Evolutionary conservation across 2,113 vertebrate species (phyloP), one percentile per base, ranked within the genome.

Genomic region (Neogale vison): DNA sequence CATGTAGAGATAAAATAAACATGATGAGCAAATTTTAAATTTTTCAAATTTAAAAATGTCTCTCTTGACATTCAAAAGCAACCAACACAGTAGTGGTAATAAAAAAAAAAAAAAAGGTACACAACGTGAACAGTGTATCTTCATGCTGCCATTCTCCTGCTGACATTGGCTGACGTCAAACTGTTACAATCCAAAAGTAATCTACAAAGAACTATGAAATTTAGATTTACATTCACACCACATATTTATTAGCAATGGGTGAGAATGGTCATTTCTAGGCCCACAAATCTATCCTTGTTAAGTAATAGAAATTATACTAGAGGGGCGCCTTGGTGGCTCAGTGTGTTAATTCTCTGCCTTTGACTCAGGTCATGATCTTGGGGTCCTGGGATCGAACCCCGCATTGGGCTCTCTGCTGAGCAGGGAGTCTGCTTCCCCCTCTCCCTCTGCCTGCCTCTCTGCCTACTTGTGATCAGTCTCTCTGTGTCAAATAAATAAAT

Each of bases 1-100:
- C 24, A 92, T 29, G 50, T 82, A 80, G 86, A 79, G 29, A 74
- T 87, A 82, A 52, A 92, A 79, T 92, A 84, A 83, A 20, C 13
- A 36, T 95, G 61, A 61, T 63, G 52, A 77, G 20, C 21, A 47
- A 87, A 80, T 69, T 69, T 50, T 42, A 93, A 82, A 26, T 5
- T 50, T 88, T 86, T 90, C 93, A 77, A 77, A 89, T 55, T 74
- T 86, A 69, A 82, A 94, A 95, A 90, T 74, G 42, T 39, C 69
- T 95, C 67, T 88, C 18, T 29, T 74, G 90, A 47, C n/a, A 69
- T 92, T 57, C 72, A 26, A 84, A 95, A 94, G 39, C 57, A 92
- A 90, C 52, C 45, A 71, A 90, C 20, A 81, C 21, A 50, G 61
- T 79, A 67, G 71, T 36, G 21, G 31, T 67, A 57, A 92, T 52